Evolutionary conservation across 1,140 invertebrate genomes (phyloP).

Genomic region (Globodera rostochiensis): DNA sequence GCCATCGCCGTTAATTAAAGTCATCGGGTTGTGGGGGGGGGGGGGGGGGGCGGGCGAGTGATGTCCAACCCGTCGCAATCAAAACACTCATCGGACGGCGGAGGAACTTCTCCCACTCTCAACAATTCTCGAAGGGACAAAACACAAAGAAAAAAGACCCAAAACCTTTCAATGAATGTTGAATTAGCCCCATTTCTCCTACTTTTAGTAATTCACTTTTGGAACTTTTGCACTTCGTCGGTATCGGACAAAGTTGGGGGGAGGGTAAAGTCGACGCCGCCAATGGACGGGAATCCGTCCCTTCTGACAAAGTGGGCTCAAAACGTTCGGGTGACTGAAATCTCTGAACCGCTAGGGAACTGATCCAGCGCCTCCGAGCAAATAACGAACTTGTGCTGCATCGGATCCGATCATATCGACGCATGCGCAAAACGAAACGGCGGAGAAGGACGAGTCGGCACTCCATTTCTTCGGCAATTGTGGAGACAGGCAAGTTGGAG

Average conservation of each 20-base stretch:
- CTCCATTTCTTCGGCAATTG: slow-evolving; percentile 19
- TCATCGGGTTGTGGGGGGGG: not conserved
- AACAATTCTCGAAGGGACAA: not conserved
- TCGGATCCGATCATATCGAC: not conserved
- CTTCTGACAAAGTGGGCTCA: not conserved
- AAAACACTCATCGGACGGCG: not conserved
- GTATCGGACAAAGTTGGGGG: not conserved
- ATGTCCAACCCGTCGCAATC: not conserved
- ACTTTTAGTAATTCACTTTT: not conserved
- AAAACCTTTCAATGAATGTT: not conserved
- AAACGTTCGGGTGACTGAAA: not conserved
- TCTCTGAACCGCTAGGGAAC: not conserved
- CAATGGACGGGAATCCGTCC: not conserved
- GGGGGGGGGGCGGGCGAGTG: too few relatives aligned
- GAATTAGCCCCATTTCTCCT: not conserved
- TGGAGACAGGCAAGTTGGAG: slow-evolving; percentile 19
- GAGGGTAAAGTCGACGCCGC: not conserved
- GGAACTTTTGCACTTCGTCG: not conserved
- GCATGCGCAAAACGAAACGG: slow-evolving; percentile 9
- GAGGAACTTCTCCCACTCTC: not conserved
- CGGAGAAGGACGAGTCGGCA: slow-evolving; percentile 7
- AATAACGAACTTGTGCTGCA: slow-evolving; percentile 4
- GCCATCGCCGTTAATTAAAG: not conserved
- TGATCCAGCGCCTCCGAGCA: not conserved
- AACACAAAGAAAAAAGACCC: not conserved